Evolutionary conservation across 2,797 vertebrate species (phyloP), one percentile per base, ranked within the genome.

Genomic region (Chelon auratus): DNA sequence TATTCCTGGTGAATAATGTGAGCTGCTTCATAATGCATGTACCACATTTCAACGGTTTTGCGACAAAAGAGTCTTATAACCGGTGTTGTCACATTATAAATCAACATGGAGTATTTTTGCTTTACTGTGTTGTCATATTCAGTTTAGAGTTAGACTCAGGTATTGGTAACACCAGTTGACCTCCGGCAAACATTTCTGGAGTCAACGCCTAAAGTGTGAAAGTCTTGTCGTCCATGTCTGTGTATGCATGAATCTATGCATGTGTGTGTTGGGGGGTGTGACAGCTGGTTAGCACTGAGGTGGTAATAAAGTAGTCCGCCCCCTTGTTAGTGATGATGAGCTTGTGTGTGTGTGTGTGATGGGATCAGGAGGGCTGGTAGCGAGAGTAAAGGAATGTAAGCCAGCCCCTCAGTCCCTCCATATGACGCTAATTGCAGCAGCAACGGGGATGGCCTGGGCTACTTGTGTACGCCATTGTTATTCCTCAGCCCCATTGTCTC

Each of bases 361-460:
- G 81, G 76, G 83, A 85, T 87, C 68, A 86, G 75, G 72, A 80
- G 77, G 30, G 69, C 68, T 67, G 81, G 39, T 64, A 72, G 79
- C 47, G 61, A 78, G 66, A 94, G 87, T 91, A 68, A 80, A 91
- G 92, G 92, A 93, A 93, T 93, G 87, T 80, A 83, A 80, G 75
- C 81, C 76, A 71, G 59, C 67, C 83, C 77, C 73, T 81, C 62
- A 67, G 72, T 73, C 45, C 72, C 77, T 85, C 85, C 85, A 82
- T 92, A 83, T 90, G 90, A 92, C 65, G 74, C 87, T 93, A 93
- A 93, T 93, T 92, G 88, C 84, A 77, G 69, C 81, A 83, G 86
- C n/a, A 86, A 70, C 73, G 1, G 87, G 66, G 75, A 89, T 62
- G 84, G 86, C 62, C 83, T 82, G 82, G 76, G 37, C 76, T 87